Conservation (phyloP, 2,797 vertebrate genomes). For the Artibeus lituratus region DNA sequence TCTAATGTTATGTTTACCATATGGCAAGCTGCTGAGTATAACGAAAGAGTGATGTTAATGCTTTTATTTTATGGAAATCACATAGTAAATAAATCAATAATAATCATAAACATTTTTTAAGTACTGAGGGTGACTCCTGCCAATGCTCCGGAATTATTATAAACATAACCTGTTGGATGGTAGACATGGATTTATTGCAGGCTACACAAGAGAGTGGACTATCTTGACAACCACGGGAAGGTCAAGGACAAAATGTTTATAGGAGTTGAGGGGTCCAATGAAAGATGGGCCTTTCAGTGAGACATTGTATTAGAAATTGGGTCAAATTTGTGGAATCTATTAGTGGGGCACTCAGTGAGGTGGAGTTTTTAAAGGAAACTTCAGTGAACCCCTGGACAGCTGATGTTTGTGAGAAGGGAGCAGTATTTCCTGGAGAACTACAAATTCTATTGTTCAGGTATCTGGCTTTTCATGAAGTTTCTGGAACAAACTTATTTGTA, state of each 20-base stretch:
- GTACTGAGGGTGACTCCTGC: not conserved
- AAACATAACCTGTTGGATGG: not conserved
- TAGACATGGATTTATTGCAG: not conserved
- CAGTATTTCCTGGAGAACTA: not conserved
- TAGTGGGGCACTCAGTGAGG: not conserved
- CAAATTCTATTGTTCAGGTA: not conserved
- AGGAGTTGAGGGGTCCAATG: not conserved
- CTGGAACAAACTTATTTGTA: not conserved
- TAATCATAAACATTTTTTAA: not conserved
- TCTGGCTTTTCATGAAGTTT: not conserved
- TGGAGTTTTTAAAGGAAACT: not conserved
- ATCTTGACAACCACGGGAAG: not conserved
- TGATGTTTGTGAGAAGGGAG: not conserved
- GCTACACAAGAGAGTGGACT: not conserved
- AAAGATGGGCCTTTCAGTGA: not conserved
- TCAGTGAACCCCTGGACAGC: not conserved
- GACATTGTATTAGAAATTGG: not conserved
- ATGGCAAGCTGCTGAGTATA: constrained; percentile 45
- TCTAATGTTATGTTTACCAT: constrained; percentile 57
- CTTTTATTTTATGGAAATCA: constrained; percentile 39
- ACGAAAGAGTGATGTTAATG: constrained; percentile 13
- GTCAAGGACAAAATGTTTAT: not conserved
- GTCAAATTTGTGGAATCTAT: not conserved
- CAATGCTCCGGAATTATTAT: not conserved
- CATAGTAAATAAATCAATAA: constrained; percentile 21